Conservation (phyloP, 2,113 vertebrate genomes). For the Ptilonorhynchus violaceus region DNA sequence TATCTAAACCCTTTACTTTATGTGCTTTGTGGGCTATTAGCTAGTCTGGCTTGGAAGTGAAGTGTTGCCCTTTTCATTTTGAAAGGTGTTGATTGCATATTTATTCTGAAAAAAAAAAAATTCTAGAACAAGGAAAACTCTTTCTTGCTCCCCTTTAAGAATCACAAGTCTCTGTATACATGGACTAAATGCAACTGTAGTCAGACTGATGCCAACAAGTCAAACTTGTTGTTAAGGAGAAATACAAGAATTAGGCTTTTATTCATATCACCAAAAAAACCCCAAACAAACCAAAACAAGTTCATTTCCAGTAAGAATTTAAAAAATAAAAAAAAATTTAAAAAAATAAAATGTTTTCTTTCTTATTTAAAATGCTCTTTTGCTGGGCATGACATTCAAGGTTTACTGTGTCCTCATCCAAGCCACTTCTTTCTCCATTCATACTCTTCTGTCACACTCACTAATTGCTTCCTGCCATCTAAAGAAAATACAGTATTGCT, state of each 20-base stretch:
- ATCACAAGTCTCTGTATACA: not conserved
- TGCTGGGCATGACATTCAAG: not conserved
- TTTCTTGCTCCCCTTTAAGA: not conserved
- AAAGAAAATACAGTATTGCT: not conserved
- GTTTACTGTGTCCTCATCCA: not conserved
- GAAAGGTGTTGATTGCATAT: not conserved
- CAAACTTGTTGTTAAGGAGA: not conserved
- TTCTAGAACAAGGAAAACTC: not conserved
- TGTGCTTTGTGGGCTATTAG: not conserved
- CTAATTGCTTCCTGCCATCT: not conserved
- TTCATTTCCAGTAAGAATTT: not conserved
- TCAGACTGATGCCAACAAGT: not conserved
- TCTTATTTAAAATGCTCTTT: not conserved
- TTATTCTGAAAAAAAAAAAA: not conserved
- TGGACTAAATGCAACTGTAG: not conserved
- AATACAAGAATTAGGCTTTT: not conserved
- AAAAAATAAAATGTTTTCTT: not conserved
- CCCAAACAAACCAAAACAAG: not conserved
- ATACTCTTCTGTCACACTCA: not conserved
- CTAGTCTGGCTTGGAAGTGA: not conserved
- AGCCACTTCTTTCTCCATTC: not conserved
- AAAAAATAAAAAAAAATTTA: not conserved
- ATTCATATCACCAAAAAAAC: not conserved
- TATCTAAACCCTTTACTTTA: not conserved
- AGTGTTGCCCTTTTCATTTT: not conserved